phyloP scores from a whole-genome alignment of 2,113 vertebrate genomes.

The Chascanopsetta lugubris region DNA sequence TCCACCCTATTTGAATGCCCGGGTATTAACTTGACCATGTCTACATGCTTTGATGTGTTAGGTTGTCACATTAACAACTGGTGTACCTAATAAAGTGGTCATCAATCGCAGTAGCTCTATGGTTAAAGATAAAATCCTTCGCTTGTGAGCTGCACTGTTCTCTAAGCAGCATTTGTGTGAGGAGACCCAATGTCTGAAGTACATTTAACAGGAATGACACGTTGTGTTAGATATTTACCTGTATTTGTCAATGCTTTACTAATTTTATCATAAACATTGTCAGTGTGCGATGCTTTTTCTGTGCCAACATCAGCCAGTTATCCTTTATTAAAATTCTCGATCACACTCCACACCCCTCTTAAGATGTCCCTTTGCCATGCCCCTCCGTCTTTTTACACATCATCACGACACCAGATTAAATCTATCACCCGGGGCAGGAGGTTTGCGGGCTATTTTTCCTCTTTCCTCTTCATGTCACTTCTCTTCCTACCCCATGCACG shows the following conservation, averaged over 20 bases:
- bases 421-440: constrained; percentile 23
- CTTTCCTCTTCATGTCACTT: constrained; percentile 55
- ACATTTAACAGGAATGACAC: too few species aligned
- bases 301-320: not conserved
- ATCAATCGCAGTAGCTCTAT: not conserved
- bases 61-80: too few species aligned
- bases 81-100: too few species aligned
- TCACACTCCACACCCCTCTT: constrained; percentile 4
- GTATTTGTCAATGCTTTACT: not conserved
- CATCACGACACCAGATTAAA: constrained; percentile 35
- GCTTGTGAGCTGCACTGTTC: not conserved
- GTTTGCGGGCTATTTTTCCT: constrained; percentile 43
- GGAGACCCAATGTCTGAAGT: too few species aligned
- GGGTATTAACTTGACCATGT: too few species aligned
- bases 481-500: constrained; percentile 44
- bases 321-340: not conserved
- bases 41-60: too few species aligned
- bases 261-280: not conserved
- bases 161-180: too few species aligned
- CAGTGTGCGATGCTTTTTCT: not conserved
- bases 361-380: constrained; percentile 33
- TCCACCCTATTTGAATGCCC: too few species aligned
- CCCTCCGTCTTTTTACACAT: constrained; percentile 44
- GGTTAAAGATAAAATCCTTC: not conserved
- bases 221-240: not conserved